Base-by-base conservation (phyloP, 2,113 vertebrate species). In the Neofelis nebulosa region DNA sequence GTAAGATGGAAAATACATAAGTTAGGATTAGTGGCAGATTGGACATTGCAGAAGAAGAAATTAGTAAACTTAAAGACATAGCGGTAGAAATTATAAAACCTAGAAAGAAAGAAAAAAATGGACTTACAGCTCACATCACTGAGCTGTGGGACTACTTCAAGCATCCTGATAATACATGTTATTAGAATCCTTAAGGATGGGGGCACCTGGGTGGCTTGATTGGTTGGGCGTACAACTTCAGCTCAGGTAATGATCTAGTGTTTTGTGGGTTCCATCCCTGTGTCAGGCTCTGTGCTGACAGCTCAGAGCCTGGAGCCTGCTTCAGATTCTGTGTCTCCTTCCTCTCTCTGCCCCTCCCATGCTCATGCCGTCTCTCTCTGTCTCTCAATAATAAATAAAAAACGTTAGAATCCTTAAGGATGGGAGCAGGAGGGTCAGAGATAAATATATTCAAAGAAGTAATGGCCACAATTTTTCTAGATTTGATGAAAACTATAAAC, bases 401-500 rank as follows among this genome's bases (percentile, higher is more conserved):
- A 45, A 45, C 45, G 45, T 11, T 87, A 15, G 48, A 69, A 25
- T 36, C 23, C 81, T 63, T 36, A 63, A 36, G 57, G 36, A 27
- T 52, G 10, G 48, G 29, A 55, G 33, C 29, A 85, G 18, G 61
- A 85, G n/a, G 29, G 82, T 41, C 61, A 85, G 55, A 82, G 23
- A 85, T 65, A 83, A 55, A 45, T 41, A 41, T n/a, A 50, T n/a
- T 68, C 33, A 69, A 86, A 86, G 65, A 69, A 86, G 68, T 68
- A 69, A 48, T 69, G 41, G 83, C 41, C 31, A 69, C 19, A 86
- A 7, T 33, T 68, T 69, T 50, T 68, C 33, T 48, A 16, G 83
- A 86, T 68, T 68, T 69, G 16, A 29, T 80, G 57, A 89, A 89
- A 82, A 83, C 79, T 83, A 9, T 83, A 95, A 95, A 83, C 55